Evolutionary conservation across 2,888 invertebrate genomes (phyloP), one percentile per base, ranked within the genome.

Genomic region (Drosophila longiperda): DNA sequence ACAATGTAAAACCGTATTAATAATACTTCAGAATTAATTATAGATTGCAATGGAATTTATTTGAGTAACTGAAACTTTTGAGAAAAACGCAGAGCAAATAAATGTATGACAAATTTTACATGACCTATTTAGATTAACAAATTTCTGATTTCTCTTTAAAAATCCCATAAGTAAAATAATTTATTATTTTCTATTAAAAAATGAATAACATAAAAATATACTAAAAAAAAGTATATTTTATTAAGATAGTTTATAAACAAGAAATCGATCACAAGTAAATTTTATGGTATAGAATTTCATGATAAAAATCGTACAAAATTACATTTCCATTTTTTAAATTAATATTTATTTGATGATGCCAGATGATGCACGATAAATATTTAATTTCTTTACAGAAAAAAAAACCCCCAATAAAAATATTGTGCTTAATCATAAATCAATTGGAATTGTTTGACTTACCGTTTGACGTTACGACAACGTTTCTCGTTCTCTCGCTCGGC

Each of bases 391-490:
- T 23, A 15, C 45, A 45, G 23, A 3, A 23, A 45, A 15, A 15
- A 23, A 23, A 15, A 45, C 7, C 45, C 45, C 45, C 45, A 23
- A 45, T 15, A 45, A 45, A 45, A 45, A 45, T 45, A 15, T 3
- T 45, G 23, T 45, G 23, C 15, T 7, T 15, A 8, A 45, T 23
- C 23, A 15, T 15, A 45, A 45, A 15, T 15, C 23, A 45, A 45
- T 15, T 23, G 15, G 45, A 45, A 23, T 23, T 23, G 15, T 45
- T 45, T 15, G 15, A 88, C 92, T 91, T 78, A 91, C 91, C 91
- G 92, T 72, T 91, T 92, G 54, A 83, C 86, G 80, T 80, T 91
- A 69, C 91, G 91, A 66, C 78, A 80, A 61, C 92, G 88, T 52
- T 91, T 91, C 64, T 89, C 82, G 50, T 91, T 91, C 64, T 91